Evolutionary conservation across 2,113 vertebrate species (phyloP), one percentile per base, ranked within the genome.

Genomic region (Nothoprocta pentlandii): DNA sequence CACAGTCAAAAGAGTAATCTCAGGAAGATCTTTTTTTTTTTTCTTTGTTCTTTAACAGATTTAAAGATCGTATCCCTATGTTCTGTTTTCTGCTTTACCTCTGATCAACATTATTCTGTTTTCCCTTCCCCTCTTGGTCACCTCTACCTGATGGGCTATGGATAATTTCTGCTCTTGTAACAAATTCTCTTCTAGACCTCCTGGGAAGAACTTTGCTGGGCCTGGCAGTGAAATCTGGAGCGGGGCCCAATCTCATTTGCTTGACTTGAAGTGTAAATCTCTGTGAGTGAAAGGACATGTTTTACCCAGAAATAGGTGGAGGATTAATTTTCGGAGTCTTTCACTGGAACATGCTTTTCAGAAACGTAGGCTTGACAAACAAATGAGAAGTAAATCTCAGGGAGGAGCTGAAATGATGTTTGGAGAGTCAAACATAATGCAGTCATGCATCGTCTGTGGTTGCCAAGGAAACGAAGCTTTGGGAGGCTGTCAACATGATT

Each of bases 341-440:
- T 94, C 84, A 90, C 41, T 86, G 89, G 83, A 94, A 93, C 64
- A 59, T 89, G 69, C 32, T 89, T 94, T 96, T 88, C 78, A 89
- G 89, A 94, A 64, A 91, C 36, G 81, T 12, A 69, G 14, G 54
- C 53, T 94, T 96, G 80, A 96, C 81, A 95, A 95, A 96, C 78
- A 96, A 96, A 94, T 53, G 93, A 92, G 68, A 93, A 70, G 77
- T 90, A 85, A 96, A 80, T 91, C 88, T 96, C 75, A 68, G 93
- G 91, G 87, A 95, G 89, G 94, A 91, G 53, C 36, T 89, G 89
- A 93, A 95, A 86, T 71, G 41, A 58, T 93, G 85, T 93, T 95
- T 91, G 95, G 69, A 36, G 44, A 94, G 74, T 68, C 69, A 94
- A 85, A 90, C 81, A 92, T 82, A 87, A 92, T 94, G 59, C 56